phyloP scores from a whole-genome alignment of 2,113 vertebrate genomes.

The Microcebus lehilahytsara region DNA sequence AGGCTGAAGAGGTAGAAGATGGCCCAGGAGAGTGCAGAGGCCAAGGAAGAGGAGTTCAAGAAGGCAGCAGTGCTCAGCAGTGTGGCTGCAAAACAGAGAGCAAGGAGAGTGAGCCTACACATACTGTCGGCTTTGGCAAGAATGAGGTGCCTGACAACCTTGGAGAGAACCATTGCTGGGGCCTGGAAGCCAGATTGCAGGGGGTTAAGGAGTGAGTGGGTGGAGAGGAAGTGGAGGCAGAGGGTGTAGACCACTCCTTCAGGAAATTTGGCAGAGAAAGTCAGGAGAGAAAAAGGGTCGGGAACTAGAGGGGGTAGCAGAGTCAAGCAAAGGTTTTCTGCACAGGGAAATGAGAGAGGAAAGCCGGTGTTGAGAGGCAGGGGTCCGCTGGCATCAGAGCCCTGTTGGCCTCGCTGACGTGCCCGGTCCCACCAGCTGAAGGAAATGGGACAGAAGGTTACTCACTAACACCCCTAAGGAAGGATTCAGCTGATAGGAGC shows the following conservation, averaged over 20 bases:
- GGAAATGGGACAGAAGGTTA: neutral
- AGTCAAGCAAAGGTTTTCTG: constrained; percentile 58
- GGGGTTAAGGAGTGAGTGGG: constrained; percentile 66
- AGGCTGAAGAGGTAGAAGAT: constrained; percentile 53
- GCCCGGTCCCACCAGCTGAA: neutral
- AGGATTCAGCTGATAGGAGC: neutral
- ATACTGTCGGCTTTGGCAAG: neutral
- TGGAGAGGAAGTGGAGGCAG: constrained; percentile 75
- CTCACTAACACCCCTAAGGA: neutral
- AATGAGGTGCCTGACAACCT: constrained; percentile 33
- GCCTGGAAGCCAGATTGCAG: constrained; percentile 65
- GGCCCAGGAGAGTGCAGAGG: constrained; percentile 52
- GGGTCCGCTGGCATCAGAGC: neutral
- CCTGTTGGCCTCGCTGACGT: neutral
- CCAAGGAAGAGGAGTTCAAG: constrained; percentile 51
- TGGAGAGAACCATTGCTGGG: neutral
- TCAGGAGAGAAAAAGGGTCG: constrained; percentile 63
- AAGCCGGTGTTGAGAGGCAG: neutral
- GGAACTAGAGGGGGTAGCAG: constrained; percentile 60
- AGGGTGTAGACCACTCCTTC: constrained; percentile 76
- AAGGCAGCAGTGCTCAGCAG: constrained; percentile 45
- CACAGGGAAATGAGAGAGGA: neutral
- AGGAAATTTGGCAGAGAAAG: constrained; percentile 69
- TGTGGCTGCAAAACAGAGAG: constrained; percentile 56
- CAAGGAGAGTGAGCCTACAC: neutral